phyloP scores from a whole-genome alignment of 1,140 invertebrate species.

The Platyscapa corneri region DNA sequence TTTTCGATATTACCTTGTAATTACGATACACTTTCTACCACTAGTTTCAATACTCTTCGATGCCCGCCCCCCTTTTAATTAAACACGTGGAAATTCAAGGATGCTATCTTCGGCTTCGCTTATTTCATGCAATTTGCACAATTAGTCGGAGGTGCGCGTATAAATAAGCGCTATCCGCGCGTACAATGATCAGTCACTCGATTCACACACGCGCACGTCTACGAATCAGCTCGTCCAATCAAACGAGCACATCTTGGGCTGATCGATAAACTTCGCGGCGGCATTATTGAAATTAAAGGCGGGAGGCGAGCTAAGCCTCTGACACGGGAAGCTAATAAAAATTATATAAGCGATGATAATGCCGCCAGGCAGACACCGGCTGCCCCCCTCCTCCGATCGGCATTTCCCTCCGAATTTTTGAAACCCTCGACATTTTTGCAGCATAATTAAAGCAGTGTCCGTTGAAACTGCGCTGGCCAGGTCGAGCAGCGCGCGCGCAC shows the following conservation, averaged over 20 bases:
- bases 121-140: no score
- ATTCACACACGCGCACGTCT: no score
- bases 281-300: no score
- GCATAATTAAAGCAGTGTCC: not conserved
- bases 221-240: no score
- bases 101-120: not conserved
- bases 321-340: not conserved
- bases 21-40: not conserved
- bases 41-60: not conserved
- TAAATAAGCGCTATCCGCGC: no score
- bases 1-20: not conserved
- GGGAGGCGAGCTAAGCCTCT: no score
- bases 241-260: no score
- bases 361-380: not conserved
- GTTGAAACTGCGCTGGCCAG: no score
- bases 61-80: not conserved
- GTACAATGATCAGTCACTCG: no score
- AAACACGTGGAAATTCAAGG: not conserved
- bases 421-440: not conserved
- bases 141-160: no score
- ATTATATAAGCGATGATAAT: not conserved
- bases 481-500: no score
- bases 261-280: no score
- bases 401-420: not conserved
- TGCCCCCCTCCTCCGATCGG: not conserved